phyloP scores from a whole-genome alignment of 1,140 invertebrate genomes.

The Physella acuta region DNA sequence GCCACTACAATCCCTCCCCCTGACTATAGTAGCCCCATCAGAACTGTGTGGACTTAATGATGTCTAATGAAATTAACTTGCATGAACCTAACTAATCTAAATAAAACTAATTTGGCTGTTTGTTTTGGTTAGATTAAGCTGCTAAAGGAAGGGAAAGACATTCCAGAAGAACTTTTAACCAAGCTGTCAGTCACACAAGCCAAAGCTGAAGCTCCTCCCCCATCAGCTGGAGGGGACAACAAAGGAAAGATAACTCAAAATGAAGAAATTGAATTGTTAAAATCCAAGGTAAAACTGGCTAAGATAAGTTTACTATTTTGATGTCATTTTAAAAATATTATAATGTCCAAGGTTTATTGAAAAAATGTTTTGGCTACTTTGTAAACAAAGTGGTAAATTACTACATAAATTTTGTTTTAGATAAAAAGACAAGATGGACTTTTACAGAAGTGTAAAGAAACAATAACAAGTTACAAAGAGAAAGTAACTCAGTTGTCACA shows the following conservation, averaged over 20 bases:
- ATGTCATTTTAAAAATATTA: background rate
- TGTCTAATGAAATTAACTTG: too few relatives aligned
- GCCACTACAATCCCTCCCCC: too few relatives aligned
- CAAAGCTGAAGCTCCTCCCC: slow-evolving; percentile 27
- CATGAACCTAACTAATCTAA: too few relatives aligned
- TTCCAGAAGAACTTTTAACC: slow-evolving; percentile 44
- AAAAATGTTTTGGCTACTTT: background rate
- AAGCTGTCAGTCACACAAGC: slow-evolving; percentile 36
- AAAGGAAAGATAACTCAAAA: slow-evolving; percentile 4
- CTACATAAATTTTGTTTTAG: slow-evolving; percentile 33
- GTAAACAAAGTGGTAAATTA: background rate
- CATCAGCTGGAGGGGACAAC: background rate
- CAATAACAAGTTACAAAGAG: slow-evolving; percentile 62
- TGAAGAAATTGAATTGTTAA: slow-evolving; percentile 34
- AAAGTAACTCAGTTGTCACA: slow-evolving; percentile 51
- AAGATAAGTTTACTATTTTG: background rate
- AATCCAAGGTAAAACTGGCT: slow-evolving; percentile 40
- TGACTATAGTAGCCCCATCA: too few relatives aligned
- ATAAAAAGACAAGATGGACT: slow-evolving; percentile 61
- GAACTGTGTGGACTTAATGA: too few relatives aligned
- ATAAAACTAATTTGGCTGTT: too few relatives aligned
- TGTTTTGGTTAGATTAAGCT: slow-evolving; percentile 49
- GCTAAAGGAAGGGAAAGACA: slow-evolving; percentile 57
- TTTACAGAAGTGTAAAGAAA: slow-evolving; percentile 63
- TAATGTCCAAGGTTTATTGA: background rate